These are phyloP conservation scores for Lapara coniferarum DNA, from an alignment of 2,888 invertebrate species.

Conservation along the genomic window DNA sequence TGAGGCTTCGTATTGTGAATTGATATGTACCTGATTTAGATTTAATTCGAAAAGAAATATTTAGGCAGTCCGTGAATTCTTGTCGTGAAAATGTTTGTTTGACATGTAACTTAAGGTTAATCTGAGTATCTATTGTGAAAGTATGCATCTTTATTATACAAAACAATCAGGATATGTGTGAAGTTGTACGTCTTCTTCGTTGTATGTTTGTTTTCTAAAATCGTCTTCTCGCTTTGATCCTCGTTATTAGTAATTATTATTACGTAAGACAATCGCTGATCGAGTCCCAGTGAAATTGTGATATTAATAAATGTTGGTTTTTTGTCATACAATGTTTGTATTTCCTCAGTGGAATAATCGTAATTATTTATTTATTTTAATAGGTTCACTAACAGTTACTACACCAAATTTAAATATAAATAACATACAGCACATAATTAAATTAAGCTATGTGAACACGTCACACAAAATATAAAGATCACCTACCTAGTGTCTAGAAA, in stretches of 20 bases:
- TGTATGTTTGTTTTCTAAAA: slow-evolving; percentile 49
- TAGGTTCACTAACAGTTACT: too few species aligned
- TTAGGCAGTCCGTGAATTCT: slow-evolving; percentile 57
- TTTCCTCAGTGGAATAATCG: background rate
- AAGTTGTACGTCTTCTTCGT: slow-evolving; percentile 45
- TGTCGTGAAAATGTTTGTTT: slow-evolving; percentile 44
- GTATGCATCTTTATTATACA: slow-evolving; percentile 43
- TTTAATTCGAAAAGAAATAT: slow-evolving; percentile 54
- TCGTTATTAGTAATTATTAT: slow-evolving; percentile 51
- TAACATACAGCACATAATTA: too few species aligned
- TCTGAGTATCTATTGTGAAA: slow-evolving; percentile 14
- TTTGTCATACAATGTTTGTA: slow-evolving; percentile 29
- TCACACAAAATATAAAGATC: too few species aligned
- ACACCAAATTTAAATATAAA: too few species aligned
- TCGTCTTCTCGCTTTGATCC: slow-evolving; percentile 57
- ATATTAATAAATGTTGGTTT: slow-evolving; percentile 79
- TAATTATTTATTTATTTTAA: too few species aligned
- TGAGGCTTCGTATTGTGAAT: slow-evolving; percentile 46
- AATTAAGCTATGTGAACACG: too few species aligned
- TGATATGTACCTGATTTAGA: slow-evolving; percentile 76
- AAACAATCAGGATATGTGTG: slow-evolving; percentile 46
- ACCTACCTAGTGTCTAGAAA: too few species aligned
- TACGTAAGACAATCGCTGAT: slow-evolving; percentile 55
- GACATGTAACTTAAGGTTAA: slow-evolving; percentile 24
- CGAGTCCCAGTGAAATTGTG: slow-evolving; percentile 79